phyloP scores from a whole-genome alignment of 2,797 vertebrate species.

The Malacoraja senta region DNA sequence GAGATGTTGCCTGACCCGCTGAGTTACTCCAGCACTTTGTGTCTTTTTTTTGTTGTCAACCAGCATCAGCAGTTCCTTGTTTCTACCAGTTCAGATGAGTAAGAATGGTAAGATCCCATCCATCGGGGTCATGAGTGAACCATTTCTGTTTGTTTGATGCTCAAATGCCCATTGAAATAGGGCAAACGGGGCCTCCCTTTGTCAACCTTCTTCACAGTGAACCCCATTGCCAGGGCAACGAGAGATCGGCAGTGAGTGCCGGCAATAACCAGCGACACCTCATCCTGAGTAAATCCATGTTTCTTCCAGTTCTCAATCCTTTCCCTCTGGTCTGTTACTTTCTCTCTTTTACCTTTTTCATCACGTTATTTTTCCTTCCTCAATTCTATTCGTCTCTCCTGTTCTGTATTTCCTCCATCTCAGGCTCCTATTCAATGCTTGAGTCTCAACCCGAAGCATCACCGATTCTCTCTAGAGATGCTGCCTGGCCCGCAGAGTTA shows the following conservation, averaged over 20 bases:
- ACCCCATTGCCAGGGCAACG: conserved; percentile 46
- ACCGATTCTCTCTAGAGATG: no score
- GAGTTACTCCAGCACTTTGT: no score
- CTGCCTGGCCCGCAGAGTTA: no score
- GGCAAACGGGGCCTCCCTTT: not conserved
- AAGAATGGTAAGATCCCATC: not conserved
- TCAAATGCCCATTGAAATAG: no score
- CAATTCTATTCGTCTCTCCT: no score
- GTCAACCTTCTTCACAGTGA: not conserved
- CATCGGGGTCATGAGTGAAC: not conserved
- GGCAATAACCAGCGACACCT: not conserved
- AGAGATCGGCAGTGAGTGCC: conserved; percentile 43
- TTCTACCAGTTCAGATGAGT: not conserved
- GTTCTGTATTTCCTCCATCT: no score
- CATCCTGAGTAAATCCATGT: not conserved
- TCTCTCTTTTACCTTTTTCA: not conserved
- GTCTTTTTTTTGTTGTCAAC: no score
- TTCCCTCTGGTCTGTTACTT: not conserved
- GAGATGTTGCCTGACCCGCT: no score
- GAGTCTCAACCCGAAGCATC: no score
- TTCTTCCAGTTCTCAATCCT: not conserved
- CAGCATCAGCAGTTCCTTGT: no score
- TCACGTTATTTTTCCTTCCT: no score
- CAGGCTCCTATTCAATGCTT: no score
- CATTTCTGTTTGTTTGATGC: not conserved